These are phyloP conservation scores for Cairina moschata DNA, from an alignment of 2,113 vertebrate genomes.

Conservation along the genomic window DNA sequence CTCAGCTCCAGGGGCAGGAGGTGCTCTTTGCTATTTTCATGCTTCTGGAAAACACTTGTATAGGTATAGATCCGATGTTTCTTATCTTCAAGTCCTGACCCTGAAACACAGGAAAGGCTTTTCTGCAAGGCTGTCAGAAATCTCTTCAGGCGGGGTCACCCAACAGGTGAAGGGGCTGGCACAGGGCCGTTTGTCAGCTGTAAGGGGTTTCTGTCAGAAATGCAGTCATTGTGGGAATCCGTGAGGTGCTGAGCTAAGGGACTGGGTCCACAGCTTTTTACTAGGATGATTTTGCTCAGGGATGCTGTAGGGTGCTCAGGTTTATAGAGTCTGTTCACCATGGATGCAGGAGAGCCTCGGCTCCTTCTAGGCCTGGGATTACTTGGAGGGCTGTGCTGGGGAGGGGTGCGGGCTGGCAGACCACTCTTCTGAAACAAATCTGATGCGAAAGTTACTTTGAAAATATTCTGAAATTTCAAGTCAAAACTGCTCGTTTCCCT, in stretches of 20 bases:
- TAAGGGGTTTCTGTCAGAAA: neutral
- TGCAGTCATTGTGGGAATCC: neutral
- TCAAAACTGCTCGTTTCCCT: neutral
- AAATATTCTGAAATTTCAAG: neutral
- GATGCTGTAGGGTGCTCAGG: no score
- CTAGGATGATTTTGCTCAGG: neutral
- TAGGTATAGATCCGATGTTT: neutral
- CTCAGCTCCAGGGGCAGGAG: neutral
- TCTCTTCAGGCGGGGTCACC: neutral
- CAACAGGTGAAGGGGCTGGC: neutral
- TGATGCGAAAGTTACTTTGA: neutral
- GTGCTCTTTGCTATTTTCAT: neutral
- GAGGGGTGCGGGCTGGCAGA: neutral
- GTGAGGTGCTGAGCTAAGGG: neutral
- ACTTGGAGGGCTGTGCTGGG: neutral
- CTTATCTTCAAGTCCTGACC: neutral
- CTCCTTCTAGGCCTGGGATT: neutral
- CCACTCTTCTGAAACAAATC: neutral
- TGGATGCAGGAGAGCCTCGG: no score
- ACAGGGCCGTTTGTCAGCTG: neutral
- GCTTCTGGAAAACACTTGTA: neutral
- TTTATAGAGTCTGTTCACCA: no score
- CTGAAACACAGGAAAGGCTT: fast-evolving
- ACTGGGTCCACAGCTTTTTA: neutral
- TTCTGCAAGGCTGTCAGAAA: neutral